phyloP scores from a whole-genome alignment of 53 echinoderm and acorn worm species.

The Glandiceps talaboti region DNA sequence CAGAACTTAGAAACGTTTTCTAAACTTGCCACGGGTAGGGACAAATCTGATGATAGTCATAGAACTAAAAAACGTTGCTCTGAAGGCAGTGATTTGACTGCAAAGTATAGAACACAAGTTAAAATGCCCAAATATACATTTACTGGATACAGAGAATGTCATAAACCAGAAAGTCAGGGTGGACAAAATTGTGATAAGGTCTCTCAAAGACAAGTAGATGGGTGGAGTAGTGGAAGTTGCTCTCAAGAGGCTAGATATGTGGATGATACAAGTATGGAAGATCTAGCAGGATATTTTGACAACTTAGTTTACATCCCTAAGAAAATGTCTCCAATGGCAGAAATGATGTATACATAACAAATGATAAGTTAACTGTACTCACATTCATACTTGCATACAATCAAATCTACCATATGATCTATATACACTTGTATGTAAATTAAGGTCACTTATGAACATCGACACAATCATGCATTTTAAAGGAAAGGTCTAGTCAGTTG shows the following conservation, averaged over 20 bases:
- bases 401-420: no score
- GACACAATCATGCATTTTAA: no score
- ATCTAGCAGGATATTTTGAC: slow-evolving; percentile 96
- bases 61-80: not conserved
- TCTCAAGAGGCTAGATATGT: slow-evolving; percentile 81
- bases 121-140: not conserved
- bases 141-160: not conserved
- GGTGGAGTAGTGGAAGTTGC: slow-evolving; percentile 16
- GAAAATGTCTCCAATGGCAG: slow-evolving; percentile 97
- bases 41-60: not conserved
- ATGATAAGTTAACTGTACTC: no score
- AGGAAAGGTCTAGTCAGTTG: no score
- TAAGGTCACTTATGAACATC: no score
- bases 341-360: slow-evolving; percentile 98
- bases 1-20: not conserved
- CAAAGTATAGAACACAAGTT: not conserved
- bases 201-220: not conserved
- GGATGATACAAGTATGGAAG: slow-evolving; percentile 89
- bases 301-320: slow-evolving; percentile 88
- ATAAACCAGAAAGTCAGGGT: not conserved
- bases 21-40: not conserved
- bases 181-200: not conserved
- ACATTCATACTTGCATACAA: no score
- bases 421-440: no score
- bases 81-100: not conserved